A percentile compares a stretch with the other conserved stretches of the same genome.
These are phyloP conservation scores for Cyrtonyx montezumae DNA, from an alignment of 2,113 vertebrate species.

Conservation along the genomic window DNA sequence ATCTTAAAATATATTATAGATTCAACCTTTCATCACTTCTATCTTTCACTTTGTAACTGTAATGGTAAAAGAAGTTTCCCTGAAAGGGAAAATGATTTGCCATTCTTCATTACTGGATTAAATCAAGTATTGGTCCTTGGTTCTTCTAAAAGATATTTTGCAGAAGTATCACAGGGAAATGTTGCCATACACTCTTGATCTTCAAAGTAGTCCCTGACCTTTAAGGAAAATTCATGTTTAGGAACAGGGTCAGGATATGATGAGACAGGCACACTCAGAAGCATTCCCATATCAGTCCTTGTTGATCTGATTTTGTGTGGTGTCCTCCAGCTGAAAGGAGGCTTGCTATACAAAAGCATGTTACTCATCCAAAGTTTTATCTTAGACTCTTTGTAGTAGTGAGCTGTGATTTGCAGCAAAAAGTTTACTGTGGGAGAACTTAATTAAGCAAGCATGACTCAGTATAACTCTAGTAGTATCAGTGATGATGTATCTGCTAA, in stretches of 20 bases:
- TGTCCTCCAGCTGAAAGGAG: not conserved
- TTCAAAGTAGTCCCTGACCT: not conserved
- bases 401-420: not conserved
- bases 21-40: too few relatives aligned
- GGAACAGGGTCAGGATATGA: not conserved
- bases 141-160: not conserved
- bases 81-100: too few relatives aligned
- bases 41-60: too few relatives aligned
- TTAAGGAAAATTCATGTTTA: not conserved
- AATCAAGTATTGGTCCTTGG: fast-evolving
- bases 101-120: too few relatives aligned
- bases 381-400: not conserved
- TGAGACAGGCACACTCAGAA: not conserved
- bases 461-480: not conserved
- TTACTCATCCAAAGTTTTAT: not conserved
- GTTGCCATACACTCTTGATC: not conserved
- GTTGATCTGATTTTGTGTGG: not conserved
- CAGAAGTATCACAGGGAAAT: not conserved
- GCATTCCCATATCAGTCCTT: not conserved
- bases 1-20: too few relatives aligned
- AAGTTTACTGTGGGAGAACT: not conserved
- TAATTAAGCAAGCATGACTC: not conserved
- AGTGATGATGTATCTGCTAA: not conserved
- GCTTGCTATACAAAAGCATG: not conserved
- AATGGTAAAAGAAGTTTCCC: too few relatives aligned